These are phyloP conservation scores for Macquaria australasica DNA, from an alignment of 2,113 vertebrate species.

Conservation along the genomic window DNA sequence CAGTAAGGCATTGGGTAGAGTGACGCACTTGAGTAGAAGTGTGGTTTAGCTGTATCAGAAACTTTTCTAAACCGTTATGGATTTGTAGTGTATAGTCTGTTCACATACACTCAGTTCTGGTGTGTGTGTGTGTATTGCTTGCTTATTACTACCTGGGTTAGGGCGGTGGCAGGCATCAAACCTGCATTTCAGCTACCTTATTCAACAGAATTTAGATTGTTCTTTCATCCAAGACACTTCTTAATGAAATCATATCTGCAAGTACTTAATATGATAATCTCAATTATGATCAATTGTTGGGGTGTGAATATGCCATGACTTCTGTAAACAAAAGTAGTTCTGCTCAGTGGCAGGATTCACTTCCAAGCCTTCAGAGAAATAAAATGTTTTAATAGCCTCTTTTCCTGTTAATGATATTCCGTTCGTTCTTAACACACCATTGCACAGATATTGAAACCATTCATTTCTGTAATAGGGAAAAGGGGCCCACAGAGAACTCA, in stretches of 20 bases:
- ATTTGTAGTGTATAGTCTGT: neutral
- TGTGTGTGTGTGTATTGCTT: neutral
- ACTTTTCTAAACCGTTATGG: neutral
- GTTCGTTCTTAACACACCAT: conserved; percentile 92
- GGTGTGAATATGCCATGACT: conserved; percentile 76
- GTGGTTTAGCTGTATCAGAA: neutral
- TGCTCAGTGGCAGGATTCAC: conserved; percentile 84
- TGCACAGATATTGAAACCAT: conserved; percentile 93
- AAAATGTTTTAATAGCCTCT: conserved; percentile 89
- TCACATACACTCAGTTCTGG: neutral
- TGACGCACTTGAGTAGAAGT: neutral
- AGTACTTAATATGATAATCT: conserved; percentile 84
- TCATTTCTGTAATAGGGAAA: conserved; percentile 90
- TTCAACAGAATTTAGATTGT: conserved; percentile 67
- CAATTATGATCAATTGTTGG: conserved; percentile 81
- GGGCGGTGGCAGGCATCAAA: conserved; percentile 25
- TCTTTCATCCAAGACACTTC: conserved; percentile 70
- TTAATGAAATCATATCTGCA: conserved; percentile 78
- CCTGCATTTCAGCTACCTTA: conserved; percentile 41
- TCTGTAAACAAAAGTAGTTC: conserved; percentile 86
- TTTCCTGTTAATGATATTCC: conserved; percentile 90
- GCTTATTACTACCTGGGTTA: conserved; percentile 10
- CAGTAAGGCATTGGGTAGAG: neutral
- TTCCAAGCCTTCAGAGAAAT: conserved; percentile 82
- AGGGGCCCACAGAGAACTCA: conserved; percentile 79